Conservation (phyloP, 2,888 invertebrate genomes). For the Endotricha flammealis region DNA sequence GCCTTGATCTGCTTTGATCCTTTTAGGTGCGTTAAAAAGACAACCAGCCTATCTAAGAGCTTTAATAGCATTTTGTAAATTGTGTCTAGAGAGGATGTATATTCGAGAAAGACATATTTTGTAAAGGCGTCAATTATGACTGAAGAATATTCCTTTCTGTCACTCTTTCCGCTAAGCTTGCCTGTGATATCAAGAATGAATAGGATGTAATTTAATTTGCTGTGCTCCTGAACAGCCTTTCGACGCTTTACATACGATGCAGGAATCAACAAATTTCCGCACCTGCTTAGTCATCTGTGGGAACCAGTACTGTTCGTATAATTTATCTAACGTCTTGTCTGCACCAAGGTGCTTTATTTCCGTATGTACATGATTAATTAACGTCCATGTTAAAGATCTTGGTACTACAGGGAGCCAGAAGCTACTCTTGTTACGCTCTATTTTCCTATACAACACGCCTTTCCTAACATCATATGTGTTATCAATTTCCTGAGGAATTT, state of each 20-base stretch:
- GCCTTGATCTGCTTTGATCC: conserved; percentile 23
- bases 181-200: conserved; percentile 25
- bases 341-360: conserved; percentile 16
- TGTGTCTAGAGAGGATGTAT: conserved; percentile 17
- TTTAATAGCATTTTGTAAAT: conserved; percentile 14
- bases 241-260: conserved; percentile 17
- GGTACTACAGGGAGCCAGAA: conserved; percentile 16
- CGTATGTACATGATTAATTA: conserved; percentile 14
- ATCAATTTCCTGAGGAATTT: conserved; percentile 6
- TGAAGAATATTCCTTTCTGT: conserved; percentile 23
- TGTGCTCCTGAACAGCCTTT: conserved; percentile 11
- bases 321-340: conserved; percentile 21
- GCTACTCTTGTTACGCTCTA: conserved; percentile 7
- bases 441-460: conserved; percentile 13
- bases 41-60: conserved; percentile 20
- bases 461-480: conserved; percentile 14
- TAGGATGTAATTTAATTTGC: conserved; percentile 11
- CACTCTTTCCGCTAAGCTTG: conserved; percentile 27
- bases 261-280: conserved; percentile 18
- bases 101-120: too few relatives aligned
- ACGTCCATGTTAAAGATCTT: conserved; percentile 11
- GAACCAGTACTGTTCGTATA: conserved; percentile 22
- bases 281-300: conserved; percentile 21
- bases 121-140: too few relatives aligned
- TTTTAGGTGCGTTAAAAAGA: conserved; percentile 23